Base-by-base conservation (phyloP, 2,797 vertebrate genomes). In the Coregonus ussuriensis region DNA sequence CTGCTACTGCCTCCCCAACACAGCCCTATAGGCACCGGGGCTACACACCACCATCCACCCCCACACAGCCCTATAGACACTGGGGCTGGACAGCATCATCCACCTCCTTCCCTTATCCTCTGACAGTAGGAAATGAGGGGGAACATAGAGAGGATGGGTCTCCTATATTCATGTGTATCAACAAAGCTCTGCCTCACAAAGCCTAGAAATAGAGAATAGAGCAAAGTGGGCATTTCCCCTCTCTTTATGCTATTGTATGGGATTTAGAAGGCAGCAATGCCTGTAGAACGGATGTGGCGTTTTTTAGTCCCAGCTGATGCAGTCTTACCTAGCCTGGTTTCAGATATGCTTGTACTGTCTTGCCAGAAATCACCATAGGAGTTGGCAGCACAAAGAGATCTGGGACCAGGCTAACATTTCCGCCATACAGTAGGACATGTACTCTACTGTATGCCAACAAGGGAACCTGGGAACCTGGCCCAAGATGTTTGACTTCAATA, bases 91-190 rank as follows among this genome's bases (percentile, higher is more conserved):
- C 25, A 14, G 71, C 65, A 87, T 87, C 78, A 74, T 79, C 82
- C 80, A 82, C 54, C 41, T n/a, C 2, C 6, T 18, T 16, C 63
- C 78, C 29, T 3, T 33, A 33, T 33, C 59, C 31, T 62, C 79
- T 86, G 82, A 83, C 83, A 82, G 75, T 76, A 37, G 75, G 80
- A 33, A 16, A 71, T 72, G 71, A 83, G 79, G 81, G 75, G 75
- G 76, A 86, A 78, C 63, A 52, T 56, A 37, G 37, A 16, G 74
- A 16, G 74, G 35, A 79, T 9, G 66, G 70, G 77, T 1, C 1
- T 52, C n/a, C 29, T 70, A 56, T 84, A 85, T 84, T 53, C 77
- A 81, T 18, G 77, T 77, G 66, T 68, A 75, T 79, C 66, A 71
- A 59, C 74, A 76, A n/a, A 63, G 65, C 13, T 66, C 65, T 31